Conservation (phyloP, 2,888 invertebrate genomes). For the Drosophila atripex region DNA sequence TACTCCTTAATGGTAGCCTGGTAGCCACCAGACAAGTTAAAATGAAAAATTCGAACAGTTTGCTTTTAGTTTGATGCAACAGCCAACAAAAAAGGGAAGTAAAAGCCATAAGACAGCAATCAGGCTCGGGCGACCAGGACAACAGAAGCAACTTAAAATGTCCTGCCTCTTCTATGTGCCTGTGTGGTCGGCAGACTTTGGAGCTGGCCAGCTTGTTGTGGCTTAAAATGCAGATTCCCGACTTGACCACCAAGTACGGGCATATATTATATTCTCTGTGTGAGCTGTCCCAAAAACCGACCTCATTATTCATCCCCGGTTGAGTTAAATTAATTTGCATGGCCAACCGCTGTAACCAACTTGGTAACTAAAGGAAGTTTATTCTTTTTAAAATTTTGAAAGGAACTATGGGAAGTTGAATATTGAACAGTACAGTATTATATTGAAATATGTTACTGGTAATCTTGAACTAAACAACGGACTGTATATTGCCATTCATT, state of each 20-base stretch:
- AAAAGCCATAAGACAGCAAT: constrained; percentile 33
- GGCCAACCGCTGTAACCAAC: constrained; percentile 15
- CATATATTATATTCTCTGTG: constrained; percentile 26
- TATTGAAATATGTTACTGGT: not conserved
- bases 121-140: constrained; percentile 31
- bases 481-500: too few species aligned
- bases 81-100: constrained; percentile 4
- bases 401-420: too few species aligned
- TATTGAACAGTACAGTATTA: too few species aligned
- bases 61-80: constrained; percentile 22
- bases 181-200: constrained; percentile 1
- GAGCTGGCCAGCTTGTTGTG: constrained; percentile 15
- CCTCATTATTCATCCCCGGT: constrained; percentile 42
- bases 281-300: constrained; percentile 21
- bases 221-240: constrained; percentile 37
- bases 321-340: constrained; percentile 43
- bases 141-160: constrained; percentile 15
- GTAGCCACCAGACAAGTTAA: constrained; percentile 19
- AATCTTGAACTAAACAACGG: too few species aligned
- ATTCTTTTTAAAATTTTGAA: not conserved
- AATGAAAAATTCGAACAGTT: constrained; percentile 29
- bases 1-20: too few species aligned
- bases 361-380: not conserved
- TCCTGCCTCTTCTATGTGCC: constrained; percentile 29
- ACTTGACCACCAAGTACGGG: constrained; percentile 20